Evolutionary conservation across 2,888 invertebrate species (phyloP).

Genomic region (Drosophila anomelani): DNA sequence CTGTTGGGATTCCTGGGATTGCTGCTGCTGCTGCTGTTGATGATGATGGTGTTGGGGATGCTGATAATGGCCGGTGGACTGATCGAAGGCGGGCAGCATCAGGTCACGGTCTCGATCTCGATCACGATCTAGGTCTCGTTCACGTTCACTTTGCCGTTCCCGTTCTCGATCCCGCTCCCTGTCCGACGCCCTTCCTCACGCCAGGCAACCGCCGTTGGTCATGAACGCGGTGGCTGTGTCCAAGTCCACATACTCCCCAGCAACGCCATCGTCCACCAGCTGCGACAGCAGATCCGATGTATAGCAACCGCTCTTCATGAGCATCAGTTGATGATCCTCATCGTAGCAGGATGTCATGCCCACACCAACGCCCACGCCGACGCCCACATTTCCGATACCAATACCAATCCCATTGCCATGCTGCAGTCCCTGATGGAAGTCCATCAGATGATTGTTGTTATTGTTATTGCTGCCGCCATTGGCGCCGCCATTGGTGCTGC

Average conservation of each 20-base stretch:
- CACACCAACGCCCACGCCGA: conserved; percentile 57
- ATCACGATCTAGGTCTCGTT: conserved; percentile 29
- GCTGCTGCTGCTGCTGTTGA: not conserved
- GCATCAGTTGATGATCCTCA: conserved; percentile 66
- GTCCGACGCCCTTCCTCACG: conserved; percentile 78
- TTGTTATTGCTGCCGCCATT: conserved; percentile 54
- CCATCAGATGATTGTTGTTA: conserved; percentile 70
- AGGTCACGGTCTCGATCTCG: conserved; percentile 56
- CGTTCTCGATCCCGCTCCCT: conserved; percentile 43
- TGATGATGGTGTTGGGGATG: not conserved
- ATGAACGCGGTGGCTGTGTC: conserved; percentile 84
- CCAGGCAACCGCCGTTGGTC: conserved; percentile 84
- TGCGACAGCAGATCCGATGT: conserved; percentile 82
- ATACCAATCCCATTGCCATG: conserved; percentile 30
- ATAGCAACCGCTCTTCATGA: conserved; percentile 82
- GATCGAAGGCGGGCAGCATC: conserved; percentile 57
- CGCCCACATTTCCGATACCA: conserved; percentile 35
- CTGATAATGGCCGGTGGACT: conserved; percentile 19
- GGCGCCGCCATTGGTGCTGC: conserved; percentile 37
- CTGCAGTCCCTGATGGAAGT: conserved; percentile 65
- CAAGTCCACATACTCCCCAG: conserved; percentile 84
- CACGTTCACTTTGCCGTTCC: conserved; percentile 25
- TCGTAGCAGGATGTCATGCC: conserved; percentile 78
- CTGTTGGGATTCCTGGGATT: conserved; percentile 18
- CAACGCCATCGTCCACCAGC: conserved; percentile 81